These are phyloP conservation scores for Euura saliciscinereae DNA, from an alignment of 1,140 invertebrate genomes.

Conservation along the genomic window DNA sequence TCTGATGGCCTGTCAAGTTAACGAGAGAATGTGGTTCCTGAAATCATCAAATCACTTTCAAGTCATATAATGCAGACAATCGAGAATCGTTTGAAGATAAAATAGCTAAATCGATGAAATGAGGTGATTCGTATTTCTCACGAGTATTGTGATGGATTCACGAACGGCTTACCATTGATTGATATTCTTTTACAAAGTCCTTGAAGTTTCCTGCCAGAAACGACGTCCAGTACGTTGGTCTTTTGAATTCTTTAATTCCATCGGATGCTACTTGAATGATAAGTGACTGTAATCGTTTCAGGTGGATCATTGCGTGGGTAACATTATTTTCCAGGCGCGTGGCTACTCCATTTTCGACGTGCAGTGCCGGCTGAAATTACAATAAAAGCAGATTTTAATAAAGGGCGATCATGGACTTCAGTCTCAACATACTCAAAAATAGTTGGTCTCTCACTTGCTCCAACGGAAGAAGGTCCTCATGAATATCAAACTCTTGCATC, in stretches of 20 bases:
- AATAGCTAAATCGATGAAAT: too few relatives aligned
- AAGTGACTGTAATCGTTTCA: slow-evolving; percentile 26
- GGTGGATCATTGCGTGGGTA: background rate
- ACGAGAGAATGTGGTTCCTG: background rate
- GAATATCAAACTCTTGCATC: slow-evolving; percentile 24
- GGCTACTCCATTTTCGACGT: too few relatives aligned
- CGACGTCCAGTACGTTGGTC: slow-evolving; percentile 49
- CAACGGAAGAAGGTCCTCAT: slow-evolving; percentile 37
- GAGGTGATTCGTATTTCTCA: too few relatives aligned
- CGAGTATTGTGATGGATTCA: too few relatives aligned
- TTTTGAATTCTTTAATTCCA: slow-evolving; percentile 34
- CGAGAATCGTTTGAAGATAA: too few relatives aligned
- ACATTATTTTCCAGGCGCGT: slow-evolving; percentile 27
- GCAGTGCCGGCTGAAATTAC: too few relatives aligned
- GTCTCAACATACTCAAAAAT: background rate
- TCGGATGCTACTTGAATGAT: slow-evolving; percentile 33
- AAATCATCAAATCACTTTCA: background rate
- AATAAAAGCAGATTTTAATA: too few relatives aligned
- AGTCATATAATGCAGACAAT: too few relatives aligned
- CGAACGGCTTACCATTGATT: slow-evolving; percentile 31
- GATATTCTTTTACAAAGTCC: slow-evolving; percentile 40
- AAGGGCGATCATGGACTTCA: slow-evolving; percentile 15
- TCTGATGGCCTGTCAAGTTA: background rate
- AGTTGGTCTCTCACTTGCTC: slow-evolving; percentile 13
- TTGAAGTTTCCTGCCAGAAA: slow-evolving; percentile 44